Percentiles rank a stretch among this genome's conserved stretches.
Conservation (phyloP, 2,888 invertebrate genomes). For the Seira musarum region DNA sequence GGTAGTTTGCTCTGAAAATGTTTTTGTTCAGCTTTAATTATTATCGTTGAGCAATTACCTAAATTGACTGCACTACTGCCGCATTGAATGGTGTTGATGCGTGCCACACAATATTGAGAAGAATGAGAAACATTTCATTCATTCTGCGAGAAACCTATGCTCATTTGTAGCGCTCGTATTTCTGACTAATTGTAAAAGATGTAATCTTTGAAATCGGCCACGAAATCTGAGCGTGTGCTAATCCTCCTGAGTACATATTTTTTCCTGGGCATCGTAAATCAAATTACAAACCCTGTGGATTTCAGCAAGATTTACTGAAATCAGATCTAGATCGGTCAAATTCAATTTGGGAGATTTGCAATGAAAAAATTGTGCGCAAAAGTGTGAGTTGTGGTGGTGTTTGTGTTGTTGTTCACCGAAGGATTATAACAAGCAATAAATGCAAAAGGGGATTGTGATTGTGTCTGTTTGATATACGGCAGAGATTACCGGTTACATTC, state of each 20-base stretch:
- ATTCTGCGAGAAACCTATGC: too few relatives aligned
- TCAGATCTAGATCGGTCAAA: conserved; percentile 10
- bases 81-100: background rate
- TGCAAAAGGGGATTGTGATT: background rate
- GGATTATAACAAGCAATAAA: too few relatives aligned
- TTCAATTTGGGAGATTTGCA: conserved; percentile 1
- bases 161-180: too few relatives aligned
- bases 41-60: background rate
- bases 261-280: conserved; percentile 1
- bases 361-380: background rate
- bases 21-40: conserved; percentile 11
- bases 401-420: background rate
- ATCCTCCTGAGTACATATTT: background rate
- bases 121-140: too few relatives aligned
- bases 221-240: background rate
- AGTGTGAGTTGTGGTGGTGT: background rate
- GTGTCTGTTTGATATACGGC: background rate
- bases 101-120: too few relatives aligned
- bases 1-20: conserved; percentile 6
- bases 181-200: too few relatives aligned
- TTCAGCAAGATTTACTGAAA: background rate
- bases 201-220: conserved; percentile 4
- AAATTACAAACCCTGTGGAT: background rate
- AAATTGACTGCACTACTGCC: background rate
- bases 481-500: background rate